These are phyloP conservation scores for Bemisia tabaci DNA, from an alignment of 1,140 invertebrate genomes.

Conservation along the genomic window DNA sequence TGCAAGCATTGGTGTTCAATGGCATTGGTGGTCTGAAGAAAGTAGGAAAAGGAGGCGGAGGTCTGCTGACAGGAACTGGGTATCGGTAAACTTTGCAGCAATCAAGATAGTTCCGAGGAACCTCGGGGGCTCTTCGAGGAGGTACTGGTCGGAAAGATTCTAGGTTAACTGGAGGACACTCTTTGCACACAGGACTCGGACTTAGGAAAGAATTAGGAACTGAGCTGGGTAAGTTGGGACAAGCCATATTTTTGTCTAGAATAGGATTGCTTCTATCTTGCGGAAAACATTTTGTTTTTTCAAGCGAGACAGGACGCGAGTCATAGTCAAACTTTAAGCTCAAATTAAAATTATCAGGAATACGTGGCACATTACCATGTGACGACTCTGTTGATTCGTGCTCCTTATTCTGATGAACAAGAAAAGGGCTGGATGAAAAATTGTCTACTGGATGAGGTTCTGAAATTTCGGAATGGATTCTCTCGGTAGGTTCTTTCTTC, in stretches of 20 bases:
- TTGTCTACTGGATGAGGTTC: not conserved
- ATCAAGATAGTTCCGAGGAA: not conserved
- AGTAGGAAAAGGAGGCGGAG: not conserved
- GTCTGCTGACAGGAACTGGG: not conserved
- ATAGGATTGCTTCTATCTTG: not conserved
- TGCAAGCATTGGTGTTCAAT: not conserved
- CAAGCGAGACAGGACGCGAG: not conserved
- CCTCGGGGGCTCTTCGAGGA: not conserved
- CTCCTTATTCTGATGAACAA: not conserved
- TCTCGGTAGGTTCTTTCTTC: not conserved
- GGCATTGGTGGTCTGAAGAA: not conserved
- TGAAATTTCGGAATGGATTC: not conserved
- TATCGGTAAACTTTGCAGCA: not conserved
- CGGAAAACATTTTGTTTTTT: not conserved
- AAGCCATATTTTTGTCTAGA: not conserved
- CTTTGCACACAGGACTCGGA: not conserved
- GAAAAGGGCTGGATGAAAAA: not conserved
- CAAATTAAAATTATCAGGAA: not conserved
- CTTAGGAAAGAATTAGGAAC: not conserved
- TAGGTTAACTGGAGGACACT: not conserved
- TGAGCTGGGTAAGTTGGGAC: not conserved
- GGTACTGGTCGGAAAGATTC: not conserved
- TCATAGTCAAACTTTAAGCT: not conserved
- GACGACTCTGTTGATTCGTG: not conserved
- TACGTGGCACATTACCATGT: not conserved